These are phyloP conservation scores for Plagodis dolabraria DNA, from an alignment of 2,888 invertebrate genomes.

Conservation along the genomic window DNA sequence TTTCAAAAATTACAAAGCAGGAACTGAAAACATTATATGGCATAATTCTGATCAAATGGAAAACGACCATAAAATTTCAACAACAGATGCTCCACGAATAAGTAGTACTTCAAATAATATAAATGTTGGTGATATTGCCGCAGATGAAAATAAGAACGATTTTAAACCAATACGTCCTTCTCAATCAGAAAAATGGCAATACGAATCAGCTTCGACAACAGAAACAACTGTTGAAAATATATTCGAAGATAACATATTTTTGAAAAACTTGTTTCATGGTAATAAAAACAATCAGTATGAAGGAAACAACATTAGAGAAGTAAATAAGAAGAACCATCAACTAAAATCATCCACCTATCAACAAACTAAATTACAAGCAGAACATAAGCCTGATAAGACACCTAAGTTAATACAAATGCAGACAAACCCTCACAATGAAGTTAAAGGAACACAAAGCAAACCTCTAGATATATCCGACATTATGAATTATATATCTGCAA, in stretches of 20 bases:
- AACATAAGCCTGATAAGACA: slow-evolving; percentile 55
- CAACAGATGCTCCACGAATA: slow-evolving; percentile 40
- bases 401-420: slow-evolving; percentile 57
- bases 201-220: slow-evolving; percentile 43
- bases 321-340: slow-evolving; percentile 37
- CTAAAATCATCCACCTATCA: slow-evolving; percentile 35
- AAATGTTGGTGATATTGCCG: slow-evolving; percentile 51
- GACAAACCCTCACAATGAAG: slow-evolving; percentile 56
- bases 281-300: slow-evolving; percentile 42
- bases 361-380: slow-evolving; percentile 44
- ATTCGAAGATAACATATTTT: slow-evolving; percentile 67
- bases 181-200: slow-evolving; percentile 35
- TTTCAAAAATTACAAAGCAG: slow-evolving; percentile 15
- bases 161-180: slow-evolving; percentile 51
- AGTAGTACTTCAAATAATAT: slow-evolving; percentile 35
- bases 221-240: slow-evolving; percentile 52
- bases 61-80: slow-evolving; percentile 40
- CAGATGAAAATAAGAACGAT: slow-evolving; percentile 46
- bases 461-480: slow-evolving; percentile 66
- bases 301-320: slow-evolving; percentile 39
- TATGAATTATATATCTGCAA: slow-evolving; percentile 66
- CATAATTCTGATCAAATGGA: slow-evolving; percentile 34
- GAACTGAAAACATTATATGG: slow-evolving; percentile 29
- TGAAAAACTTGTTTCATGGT: slow-evolving; percentile 62
- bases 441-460: slow-evolving; percentile 55